Evolutionary conservation across 2,113 vertebrate species (phyloP), one percentile per base, ranked within the genome.

Genomic region (Odocoileus hemionus): DNA sequence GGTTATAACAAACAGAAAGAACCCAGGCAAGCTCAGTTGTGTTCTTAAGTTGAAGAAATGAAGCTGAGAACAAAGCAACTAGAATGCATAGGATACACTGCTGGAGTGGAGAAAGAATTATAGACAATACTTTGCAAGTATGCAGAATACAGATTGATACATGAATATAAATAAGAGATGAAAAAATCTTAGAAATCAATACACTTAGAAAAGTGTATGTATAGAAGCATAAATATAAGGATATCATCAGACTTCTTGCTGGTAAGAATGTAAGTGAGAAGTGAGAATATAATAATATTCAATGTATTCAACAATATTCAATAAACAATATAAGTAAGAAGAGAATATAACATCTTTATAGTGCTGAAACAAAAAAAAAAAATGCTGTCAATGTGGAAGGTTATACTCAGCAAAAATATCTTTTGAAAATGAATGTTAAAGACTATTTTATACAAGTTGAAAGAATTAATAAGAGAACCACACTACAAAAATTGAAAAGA

Each of bases 91-190:
- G 8, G 36, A 70, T 12, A 36, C 1, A 6, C 2, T 17, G 1
- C 0, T 0, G 7, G 26, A 23, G 39, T 2, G 9, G 10, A 8
- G 1, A 26, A 10, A 21, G 13, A 3, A 16, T 3, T 52, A 7
- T 54, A 55, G 50, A 52, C 5, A 90, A 2, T 13, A 30, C 19
- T 58, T 12, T 1, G 3, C 9, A 55, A 60, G 12, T 0, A 3
- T 1, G 2, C 16, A 52, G 45, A 39, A 23, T 21, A 33, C 12
- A 43, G 5, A 28, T 45, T 3, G 55, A 19, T 16, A n/a, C 10
- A 8, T 30, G 5, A 4, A 11, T 61, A 14, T 43, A 50, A 93
- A 33, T 58, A 0, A 43, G 7, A 16, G 5, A 86, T 58, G 14
- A 21, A 55, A 30, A 17, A 10, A 52, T 47, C 4, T 67, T 26